Evolutionary conservation across 2,797 vertebrate genomes (phyloP), one percentile per base, ranked within the genome.

Genomic region (Petrocephalus schoutedeni): DNA sequence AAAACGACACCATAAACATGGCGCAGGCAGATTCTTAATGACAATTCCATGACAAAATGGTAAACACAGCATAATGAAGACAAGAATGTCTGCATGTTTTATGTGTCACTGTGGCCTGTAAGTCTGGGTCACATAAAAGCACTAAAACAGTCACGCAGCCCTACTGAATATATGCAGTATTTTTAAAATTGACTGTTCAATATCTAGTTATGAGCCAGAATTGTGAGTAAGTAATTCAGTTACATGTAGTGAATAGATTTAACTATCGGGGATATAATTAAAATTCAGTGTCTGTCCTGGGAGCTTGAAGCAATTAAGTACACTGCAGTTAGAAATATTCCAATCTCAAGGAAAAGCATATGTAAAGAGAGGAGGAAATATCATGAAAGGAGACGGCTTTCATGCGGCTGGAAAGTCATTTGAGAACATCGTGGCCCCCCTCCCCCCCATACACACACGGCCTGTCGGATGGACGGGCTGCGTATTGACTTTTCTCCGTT

Each of bases 181-280:
- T 54, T 16, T 0, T 3, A 56, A 85, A 58, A 36, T 58, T 58
- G 32, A 36, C 4, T 86, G 53, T 54, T 58, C 12, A 59, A 59
- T 58, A 41, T 86, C 56, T 86, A 59, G 32, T 8, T 56, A 10
- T 86, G 21, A 56, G 23, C 53, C 12, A 12, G 54, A 86, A 86
- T 36, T 7, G 8, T 59, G 53, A 59, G n/a, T 56, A 85, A 85
- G 49, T 87, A 74, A 77, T 36, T 23, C 0, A 28, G 86, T 87
- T 74, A 74, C 64, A 74, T 28, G 36, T 64, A 64, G 16, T 74
- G 23, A 57, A 71, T 36, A 53, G 86, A 87, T 56, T 74, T 74
- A 74, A 53, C 77, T 85, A 21, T 64, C 4, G 8, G 56, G 86
- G 41, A 32, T 56, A 61, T 87, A 51, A 85, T 89, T 84, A 54